A percentile compares a stretch with the other conserved stretches of the same genome.
Evolutionary conservation across 2,797 vertebrate species (phyloP).

Genomic region (Enteromius treurensis): DNA sequence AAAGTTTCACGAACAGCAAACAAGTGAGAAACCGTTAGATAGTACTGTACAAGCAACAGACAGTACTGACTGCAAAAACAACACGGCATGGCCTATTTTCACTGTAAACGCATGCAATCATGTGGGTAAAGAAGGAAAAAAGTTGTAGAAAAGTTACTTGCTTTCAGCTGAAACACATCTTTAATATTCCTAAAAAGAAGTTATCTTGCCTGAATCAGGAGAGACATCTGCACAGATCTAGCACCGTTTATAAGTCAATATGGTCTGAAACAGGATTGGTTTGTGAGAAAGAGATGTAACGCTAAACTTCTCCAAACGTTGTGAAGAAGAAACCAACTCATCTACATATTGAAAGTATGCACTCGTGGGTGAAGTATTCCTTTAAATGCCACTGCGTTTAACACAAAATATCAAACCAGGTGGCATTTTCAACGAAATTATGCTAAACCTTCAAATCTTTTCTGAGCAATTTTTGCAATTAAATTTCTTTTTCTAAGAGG

Average conservation of each 20-base stretch:
- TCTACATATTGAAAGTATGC: neutral
- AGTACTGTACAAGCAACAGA: slow-evolving; percentile 4
- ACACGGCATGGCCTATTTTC: neutral
- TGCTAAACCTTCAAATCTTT: neutral
- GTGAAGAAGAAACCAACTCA: neutral
- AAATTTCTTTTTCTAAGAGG: neutral
- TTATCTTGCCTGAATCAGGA: neutral
- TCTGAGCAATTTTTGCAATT: neutral
- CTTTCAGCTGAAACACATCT: neutral
- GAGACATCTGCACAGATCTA: neutral
- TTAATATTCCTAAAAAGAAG: neutral
- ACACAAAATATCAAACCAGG: neutral
- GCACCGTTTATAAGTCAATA: neutral
- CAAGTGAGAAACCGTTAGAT: slow-evolving; percentile 2
- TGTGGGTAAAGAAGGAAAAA: neutral
- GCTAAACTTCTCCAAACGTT: neutral
- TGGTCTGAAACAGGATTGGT: neutral
- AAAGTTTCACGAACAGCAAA: slow-evolving; percentile 24
- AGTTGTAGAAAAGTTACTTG: too few relatives aligned
- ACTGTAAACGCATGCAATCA: neutral
- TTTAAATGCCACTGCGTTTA: neutral
- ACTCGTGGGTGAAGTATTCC: neutral
- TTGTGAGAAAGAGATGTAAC: neutral
- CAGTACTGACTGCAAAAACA: slow-evolving; percentile 14
- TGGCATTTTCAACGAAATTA: neutral